phyloP scores from a whole-genome alignment of 2,888 invertebrate species.

The Ferrisia virgata region DNA sequence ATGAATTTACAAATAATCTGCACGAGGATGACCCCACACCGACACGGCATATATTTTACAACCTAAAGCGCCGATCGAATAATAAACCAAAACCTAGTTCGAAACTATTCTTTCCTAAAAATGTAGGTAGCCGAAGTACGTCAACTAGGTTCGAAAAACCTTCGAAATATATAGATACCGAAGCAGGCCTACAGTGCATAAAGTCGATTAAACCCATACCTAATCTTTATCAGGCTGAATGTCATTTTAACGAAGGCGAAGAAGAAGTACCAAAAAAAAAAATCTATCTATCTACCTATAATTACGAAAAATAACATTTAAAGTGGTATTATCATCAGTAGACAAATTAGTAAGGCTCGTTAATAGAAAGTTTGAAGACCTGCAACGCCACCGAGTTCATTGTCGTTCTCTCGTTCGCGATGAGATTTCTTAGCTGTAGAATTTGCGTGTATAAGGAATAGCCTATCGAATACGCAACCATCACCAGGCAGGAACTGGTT shows the following conservation, averaged over 20 bases:
- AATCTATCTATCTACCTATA: not conserved
- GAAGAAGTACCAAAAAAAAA: not conserved
- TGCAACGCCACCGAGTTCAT: conserved; percentile 22
- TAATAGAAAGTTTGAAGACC: conserved; percentile 40
- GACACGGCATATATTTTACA: not conserved
- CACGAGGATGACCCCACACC: no score
- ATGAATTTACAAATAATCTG: not conserved
- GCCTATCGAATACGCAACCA: conserved; percentile 15
- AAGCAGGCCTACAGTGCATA: not conserved
- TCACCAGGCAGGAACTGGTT: conserved; percentile 33
- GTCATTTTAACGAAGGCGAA: not conserved
- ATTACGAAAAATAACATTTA: not conserved
- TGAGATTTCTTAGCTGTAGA: conserved; percentile 1
- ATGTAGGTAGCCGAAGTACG: no score
- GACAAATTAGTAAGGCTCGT: conserved; percentile 33
- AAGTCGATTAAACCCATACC: not conserved
- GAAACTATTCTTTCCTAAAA: not conserved
- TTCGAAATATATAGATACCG: not conserved
- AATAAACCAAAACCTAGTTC: not conserved
- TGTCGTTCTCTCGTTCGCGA: conserved; percentile 24
- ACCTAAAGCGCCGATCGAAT: not conserved
- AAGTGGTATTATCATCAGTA: conserved; percentile 16
- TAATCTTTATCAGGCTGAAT: not conserved
- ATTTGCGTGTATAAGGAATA: conserved; percentile 26
- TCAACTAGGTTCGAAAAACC: not conserved